Evolutionary conservation across 2,113 vertebrate species (phyloP).

Genomic region (Elanoides forficatus): DNA sequence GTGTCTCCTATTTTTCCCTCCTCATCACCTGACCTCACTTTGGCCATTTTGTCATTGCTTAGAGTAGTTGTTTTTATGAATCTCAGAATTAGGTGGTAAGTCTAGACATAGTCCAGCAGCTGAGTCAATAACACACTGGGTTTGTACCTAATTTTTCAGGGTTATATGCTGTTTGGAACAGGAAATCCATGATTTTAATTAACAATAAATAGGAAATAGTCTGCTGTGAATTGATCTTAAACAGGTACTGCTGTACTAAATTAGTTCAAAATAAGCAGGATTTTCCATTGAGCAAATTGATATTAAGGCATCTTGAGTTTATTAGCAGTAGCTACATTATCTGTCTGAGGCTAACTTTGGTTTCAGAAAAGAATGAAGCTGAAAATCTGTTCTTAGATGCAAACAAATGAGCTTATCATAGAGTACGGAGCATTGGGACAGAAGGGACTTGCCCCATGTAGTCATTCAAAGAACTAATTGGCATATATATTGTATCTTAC

Average conservation of each 20-base stretch:
- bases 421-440: not conserved
- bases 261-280: constrained; percentile 49
- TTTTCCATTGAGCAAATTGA: constrained; percentile 36
- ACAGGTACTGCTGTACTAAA: constrained; percentile 60
- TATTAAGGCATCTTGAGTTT: constrained; percentile 31
- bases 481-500: not conserved
- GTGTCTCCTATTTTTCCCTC: not conserved
- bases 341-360: not conserved
- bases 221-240: constrained; percentile 59
- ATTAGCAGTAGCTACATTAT: not conserved
- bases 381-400: not conserved
- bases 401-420: not conserved
- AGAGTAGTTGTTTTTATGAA: not conserved
- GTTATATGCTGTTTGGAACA: constrained; percentile 43
- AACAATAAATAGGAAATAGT: constrained; percentile 65
- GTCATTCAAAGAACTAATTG: not conserved
- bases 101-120: not conserved
- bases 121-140: not conserved
- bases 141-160: constrained; percentile 14
- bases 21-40: not conserved
- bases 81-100: not conserved
- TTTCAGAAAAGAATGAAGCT: not conserved
- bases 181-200: constrained; percentile 70
- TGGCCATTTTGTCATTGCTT: not conserved
- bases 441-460: not conserved